These are phyloP conservation scores for Ailurus styani DNA, from an alignment of 2,113 vertebrate species.

Conservation along the genomic window DNA sequence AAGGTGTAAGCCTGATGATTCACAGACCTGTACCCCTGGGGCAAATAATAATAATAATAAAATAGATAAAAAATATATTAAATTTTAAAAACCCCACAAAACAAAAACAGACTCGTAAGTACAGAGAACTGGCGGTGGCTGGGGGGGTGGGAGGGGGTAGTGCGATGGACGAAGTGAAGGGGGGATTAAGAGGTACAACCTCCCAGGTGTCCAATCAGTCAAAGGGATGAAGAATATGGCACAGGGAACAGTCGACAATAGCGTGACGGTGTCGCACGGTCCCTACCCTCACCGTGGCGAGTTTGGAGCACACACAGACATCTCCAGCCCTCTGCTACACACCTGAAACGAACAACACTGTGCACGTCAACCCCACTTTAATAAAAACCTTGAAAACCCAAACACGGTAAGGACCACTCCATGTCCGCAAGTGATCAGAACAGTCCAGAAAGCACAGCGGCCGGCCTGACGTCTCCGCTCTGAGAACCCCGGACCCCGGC, in stretches of 20 bases:
- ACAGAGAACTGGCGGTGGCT: not conserved
- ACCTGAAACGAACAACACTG: not conserved
- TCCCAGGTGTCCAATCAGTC: not conserved
- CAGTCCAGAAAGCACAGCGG: no score
- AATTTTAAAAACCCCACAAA: no score
- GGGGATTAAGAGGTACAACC: not conserved
- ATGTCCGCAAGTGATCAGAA: accelerated
- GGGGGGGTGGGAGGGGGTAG: not conserved
- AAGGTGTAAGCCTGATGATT: no score
- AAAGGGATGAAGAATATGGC: not conserved
- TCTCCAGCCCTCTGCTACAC: not conserved
- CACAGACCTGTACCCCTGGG: no score
- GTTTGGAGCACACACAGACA: not conserved
- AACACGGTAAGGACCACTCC: not conserved
- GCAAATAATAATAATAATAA: no score
- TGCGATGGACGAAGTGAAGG: not conserved
- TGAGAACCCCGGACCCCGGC: accelerated
- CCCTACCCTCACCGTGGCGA: accelerated
- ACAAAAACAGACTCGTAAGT: not conserved
- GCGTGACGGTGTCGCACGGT: accelerated
- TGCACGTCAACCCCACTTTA: not conserved
- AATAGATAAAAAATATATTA: no score
- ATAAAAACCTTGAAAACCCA: not conserved
- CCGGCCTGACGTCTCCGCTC: not conserved
- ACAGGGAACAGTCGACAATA: accelerated